phyloP scores from a whole-genome alignment of 2,888 invertebrate species.

The Drosophila pseudotalamancana region DNA sequence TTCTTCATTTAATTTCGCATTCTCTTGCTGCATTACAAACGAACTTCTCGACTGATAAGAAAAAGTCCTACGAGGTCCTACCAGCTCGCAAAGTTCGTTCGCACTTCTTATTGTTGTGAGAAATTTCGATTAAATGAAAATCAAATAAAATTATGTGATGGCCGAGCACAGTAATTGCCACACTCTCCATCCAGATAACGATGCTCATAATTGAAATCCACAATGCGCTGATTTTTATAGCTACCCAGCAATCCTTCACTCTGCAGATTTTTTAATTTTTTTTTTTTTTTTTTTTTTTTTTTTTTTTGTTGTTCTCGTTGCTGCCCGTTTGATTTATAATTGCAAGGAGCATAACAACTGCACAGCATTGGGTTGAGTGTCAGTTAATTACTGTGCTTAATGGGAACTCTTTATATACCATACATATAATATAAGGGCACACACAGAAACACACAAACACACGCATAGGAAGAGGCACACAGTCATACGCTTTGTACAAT shows the following conservation, averaged over 20 bases:
- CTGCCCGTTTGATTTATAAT: constrained; percentile 36
- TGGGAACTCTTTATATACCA: constrained; percentile 7
- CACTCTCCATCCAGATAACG: constrained; percentile 40
- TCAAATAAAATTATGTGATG: constrained; percentile 71
- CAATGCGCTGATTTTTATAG: constrained; percentile 61
- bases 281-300: too few species aligned
- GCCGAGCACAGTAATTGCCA: constrained; percentile 34
- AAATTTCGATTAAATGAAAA: constrained; percentile 76
- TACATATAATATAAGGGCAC: neutral
- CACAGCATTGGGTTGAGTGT: constrained; percentile 2
- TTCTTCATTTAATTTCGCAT: constrained; percentile 74
- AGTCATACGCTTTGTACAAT: neutral
- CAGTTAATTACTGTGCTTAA: constrained; percentile 57
- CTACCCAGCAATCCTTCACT: constrained; percentile 22
- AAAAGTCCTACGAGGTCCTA: neutral
- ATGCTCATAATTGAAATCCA: constrained; percentile 68
- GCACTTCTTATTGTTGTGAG: constrained; percentile 62
- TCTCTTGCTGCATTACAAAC: constrained; percentile 36
- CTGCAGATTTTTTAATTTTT: constrained; percentile 46
- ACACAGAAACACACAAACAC: neutral
- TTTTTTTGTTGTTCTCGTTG: constrained; percentile 25
- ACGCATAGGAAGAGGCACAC: neutral
- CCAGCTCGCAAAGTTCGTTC: constrained; percentile 13
- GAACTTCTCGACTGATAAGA: constrained; percentile 14
- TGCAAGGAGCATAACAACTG: constrained; percentile 17